These are phyloP conservation scores for Hirtodrosophila alboralis DNA, from an alignment of 2,888 invertebrate genomes.

Conservation along the genomic window DNA sequence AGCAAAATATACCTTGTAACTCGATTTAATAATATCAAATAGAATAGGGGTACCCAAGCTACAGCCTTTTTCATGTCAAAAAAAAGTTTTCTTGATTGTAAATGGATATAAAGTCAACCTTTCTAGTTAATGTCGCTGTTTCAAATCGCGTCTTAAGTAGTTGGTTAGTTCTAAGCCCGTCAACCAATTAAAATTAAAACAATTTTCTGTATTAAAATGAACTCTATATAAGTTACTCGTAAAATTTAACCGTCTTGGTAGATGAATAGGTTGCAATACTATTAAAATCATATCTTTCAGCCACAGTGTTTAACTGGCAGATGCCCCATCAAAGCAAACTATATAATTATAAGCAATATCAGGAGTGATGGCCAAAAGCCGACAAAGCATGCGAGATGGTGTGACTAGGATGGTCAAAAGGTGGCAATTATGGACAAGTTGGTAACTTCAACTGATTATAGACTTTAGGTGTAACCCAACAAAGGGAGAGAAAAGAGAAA, in stretches of 20 bases:
- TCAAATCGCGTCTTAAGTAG: neutral
- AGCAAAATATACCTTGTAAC: too few species aligned
- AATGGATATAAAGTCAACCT: too few species aligned
- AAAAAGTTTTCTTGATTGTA: too few species aligned
- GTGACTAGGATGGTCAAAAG: conserved; percentile 48
- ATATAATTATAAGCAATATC: conserved; percentile 66
- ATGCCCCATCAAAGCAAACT: conserved; percentile 24
- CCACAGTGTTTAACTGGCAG: conserved; percentile 35
- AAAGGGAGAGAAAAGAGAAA: conserved; percentile 29
- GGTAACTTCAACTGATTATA: conserved; percentile 57
- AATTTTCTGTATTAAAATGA: conserved; percentile 8
- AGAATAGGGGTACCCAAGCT: too few species aligned
- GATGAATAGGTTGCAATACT: conserved; percentile 30
- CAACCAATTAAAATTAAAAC: conserved; percentile 10
- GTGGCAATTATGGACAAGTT: conserved; percentile 53
- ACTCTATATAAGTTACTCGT: neutral
- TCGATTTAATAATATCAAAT: too few species aligned
- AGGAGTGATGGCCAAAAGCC: conserved; percentile 59
- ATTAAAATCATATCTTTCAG: conserved; percentile 42
- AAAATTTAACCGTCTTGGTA: conserved; percentile 5
- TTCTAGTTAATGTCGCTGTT: too few species aligned
- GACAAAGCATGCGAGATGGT: conserved; percentile 67
- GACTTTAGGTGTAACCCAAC: conserved; percentile 64
- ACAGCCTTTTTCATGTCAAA: too few species aligned
- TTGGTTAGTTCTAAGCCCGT: conserved; percentile 2